phyloP scores from a whole-genome alignment of 1,140 invertebrate species.

The Drosophila athabasca region DNA sequence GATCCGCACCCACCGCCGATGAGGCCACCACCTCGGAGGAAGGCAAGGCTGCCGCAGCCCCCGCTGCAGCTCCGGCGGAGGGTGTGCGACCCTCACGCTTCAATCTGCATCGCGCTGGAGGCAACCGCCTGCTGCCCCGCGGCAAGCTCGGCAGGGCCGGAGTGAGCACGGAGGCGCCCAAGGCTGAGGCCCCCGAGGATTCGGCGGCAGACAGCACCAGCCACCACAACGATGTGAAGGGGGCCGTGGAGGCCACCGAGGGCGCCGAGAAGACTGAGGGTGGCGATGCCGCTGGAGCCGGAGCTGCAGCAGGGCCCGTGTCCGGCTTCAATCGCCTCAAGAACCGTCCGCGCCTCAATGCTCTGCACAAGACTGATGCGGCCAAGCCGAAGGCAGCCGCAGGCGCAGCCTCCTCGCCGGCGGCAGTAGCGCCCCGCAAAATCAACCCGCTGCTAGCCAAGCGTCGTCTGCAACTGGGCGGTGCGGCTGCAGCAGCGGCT shows the following conservation, averaged over 20 bases:
- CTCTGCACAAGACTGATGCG: slow-evolving; percentile 79
- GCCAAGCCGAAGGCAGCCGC: slow-evolving; percentile 60
- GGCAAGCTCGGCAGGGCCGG: slow-evolving; percentile 65
- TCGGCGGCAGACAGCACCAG: slow-evolving; percentile 73
- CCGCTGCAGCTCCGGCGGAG: slow-evolving; percentile 47
- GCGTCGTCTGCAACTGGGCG: slow-evolving; percentile 68
- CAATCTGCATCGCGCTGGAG: slow-evolving; percentile 70
- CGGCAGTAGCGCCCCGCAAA: slow-evolving; percentile 65
- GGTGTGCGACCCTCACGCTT: slow-evolving; percentile 72
- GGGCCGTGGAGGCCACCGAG: slow-evolving; percentile 35
- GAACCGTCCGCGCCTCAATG: slow-evolving; percentile 75
- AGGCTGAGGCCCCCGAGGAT: slow-evolving; percentile 69
- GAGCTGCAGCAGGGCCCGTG: slow-evolving; percentile 43
- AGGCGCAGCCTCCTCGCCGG: slow-evolving; percentile 41
- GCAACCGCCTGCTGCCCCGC: slow-evolving; percentile 68
- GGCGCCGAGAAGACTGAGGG: slow-evolving; percentile 62
- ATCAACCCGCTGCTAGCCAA: slow-evolving; percentile 81
- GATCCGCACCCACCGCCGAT: no score
- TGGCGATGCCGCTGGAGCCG: slow-evolving; percentile 47
- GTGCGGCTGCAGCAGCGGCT: slow-evolving; percentile 49
- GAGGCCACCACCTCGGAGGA: slow-evolving; percentile 25
- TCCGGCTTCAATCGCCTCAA: slow-evolving; percentile 80
- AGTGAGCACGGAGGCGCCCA: slow-evolving; percentile 76
- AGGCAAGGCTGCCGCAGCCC: slow-evolving; percentile 75
- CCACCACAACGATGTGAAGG: slow-evolving; percentile 75